Conservation (phyloP, 2,113 vertebrate species). For the Sphyrna mokarran region DNA sequence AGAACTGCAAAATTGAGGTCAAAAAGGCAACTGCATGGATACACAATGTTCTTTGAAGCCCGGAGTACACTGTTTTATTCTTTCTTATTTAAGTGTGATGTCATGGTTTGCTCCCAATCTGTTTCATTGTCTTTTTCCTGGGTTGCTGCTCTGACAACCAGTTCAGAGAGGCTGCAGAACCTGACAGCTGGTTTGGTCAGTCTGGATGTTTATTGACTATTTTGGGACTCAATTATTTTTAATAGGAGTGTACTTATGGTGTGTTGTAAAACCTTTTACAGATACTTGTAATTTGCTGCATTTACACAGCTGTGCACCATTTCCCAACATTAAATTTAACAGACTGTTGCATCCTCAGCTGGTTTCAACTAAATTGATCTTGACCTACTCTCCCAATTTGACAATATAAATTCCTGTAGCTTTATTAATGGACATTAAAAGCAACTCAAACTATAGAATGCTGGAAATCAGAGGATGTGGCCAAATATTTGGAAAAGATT, state of each 20-base stretch:
- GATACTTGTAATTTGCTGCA: conserved; percentile 11
- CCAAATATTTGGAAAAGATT: background rate
- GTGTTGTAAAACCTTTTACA: conserved; percentile 19
- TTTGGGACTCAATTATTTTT: conserved; percentile 35
- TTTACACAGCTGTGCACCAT: conserved; percentile 17
- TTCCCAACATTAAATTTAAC: background rate
- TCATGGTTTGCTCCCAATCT: background rate
- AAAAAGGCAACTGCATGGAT: background rate
- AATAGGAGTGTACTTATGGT: conserved; percentile 26
- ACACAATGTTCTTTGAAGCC: background rate
- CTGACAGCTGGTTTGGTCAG: conserved; percentile 25
- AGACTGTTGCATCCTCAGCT: background rate
- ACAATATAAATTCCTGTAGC: background rate
- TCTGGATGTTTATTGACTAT: conserved; percentile 23
- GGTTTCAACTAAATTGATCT: background rate
- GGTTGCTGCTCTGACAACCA: background rate
- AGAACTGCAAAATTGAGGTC: background rate
- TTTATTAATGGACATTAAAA: background rate
- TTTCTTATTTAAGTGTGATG: background rate
- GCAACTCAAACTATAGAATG: background rate
- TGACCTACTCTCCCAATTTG: background rate
- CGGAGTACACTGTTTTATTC: background rate
- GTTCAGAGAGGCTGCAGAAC: background rate
- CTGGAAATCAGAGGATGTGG: background rate
- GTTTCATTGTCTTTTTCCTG: background rate